These are phyloP conservation scores for Archegozetes longisetosus DNA, from an alignment of 1,140 invertebrate species.

Conservation along the genomic window DNA sequence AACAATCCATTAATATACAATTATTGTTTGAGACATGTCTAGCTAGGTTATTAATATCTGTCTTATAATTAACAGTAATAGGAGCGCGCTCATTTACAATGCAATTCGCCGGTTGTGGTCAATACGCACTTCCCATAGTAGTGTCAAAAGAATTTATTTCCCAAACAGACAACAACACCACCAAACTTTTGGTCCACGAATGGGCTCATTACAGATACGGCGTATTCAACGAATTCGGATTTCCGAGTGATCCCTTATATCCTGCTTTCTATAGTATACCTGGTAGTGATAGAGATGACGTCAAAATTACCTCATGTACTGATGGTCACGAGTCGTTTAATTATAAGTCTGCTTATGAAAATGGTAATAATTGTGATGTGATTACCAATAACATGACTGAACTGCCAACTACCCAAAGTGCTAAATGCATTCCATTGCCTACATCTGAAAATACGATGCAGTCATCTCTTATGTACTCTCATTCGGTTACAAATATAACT, in stretches of 20 bases:
- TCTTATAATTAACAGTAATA: not conserved
- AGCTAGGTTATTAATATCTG: not conserved
- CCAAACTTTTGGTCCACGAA: constrained; percentile 38
- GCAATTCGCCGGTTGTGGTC: constrained; percentile 9
- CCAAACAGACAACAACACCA: constrained; percentile 17
- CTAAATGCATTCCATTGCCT: constrained; percentile 14
- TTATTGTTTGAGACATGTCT: not conserved
- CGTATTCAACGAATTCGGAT: constrained; percentile 48
- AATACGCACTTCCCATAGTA: constrained; percentile 1
- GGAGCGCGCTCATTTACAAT: constrained; percentile 3
- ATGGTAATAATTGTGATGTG: constrained; percentile 4
- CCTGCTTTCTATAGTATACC: constrained; percentile 27
- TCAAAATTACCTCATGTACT: constrained; percentile 15
- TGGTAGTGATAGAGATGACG: constrained; percentile 4
- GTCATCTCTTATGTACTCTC: constrained; percentile 18
- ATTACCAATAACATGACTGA: constrained; percentile 1
- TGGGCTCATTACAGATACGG: constrained; percentile 51
- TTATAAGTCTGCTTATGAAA: constrained; percentile 4
- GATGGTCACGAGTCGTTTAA: constrained; percentile 15
- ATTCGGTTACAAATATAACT: constrained; percentile 11
- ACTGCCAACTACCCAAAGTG: constrained; percentile 7
- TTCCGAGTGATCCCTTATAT: constrained; percentile 39
- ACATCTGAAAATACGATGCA: constrained; percentile 7
- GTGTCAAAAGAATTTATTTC: not conserved
- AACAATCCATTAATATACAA: too few species aligned